These are phyloP conservation scores for Odontocolon sp. DNA, from an alignment of 2,888 invertebrate genomes.

Conservation along the genomic window DNA sequence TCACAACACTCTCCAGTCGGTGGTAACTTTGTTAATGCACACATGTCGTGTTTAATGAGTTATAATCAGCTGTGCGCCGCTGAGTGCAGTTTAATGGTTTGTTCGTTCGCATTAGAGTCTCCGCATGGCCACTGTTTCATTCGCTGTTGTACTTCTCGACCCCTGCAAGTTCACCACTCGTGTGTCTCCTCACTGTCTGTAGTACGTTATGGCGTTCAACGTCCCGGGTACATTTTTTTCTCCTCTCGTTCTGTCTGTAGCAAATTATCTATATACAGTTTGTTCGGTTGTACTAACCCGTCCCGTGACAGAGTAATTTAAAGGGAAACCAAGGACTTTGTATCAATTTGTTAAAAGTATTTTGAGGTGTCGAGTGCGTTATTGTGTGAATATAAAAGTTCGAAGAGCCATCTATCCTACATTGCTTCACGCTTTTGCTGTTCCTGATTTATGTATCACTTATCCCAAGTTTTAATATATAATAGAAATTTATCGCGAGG, in stretches of 20 bases:
- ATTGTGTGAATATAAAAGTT: constrained; percentile 17
- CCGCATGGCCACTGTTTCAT: constrained; percentile 38
- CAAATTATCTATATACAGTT: constrained; percentile 10
- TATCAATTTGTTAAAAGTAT: constrained; percentile 33
- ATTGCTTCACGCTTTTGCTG: constrained; percentile 12
- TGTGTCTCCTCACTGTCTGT: constrained; percentile 1
- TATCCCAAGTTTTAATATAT: constrained; percentile 7
- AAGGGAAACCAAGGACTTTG: constrained; percentile 22
- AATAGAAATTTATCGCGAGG: constrained; percentile 18
- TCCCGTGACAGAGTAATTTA: constrained; percentile 48
- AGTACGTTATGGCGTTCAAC: constrained; percentile 36
- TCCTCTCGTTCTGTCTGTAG: constrained; percentile 19
- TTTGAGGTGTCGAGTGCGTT: constrained; percentile 25
- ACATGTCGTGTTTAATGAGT: constrained; percentile 75
- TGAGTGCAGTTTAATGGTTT: constrained; percentile 76
- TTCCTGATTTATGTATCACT: constrained; percentile 18
- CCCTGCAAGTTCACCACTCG: neutral
- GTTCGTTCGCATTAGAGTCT: constrained; percentile 66
- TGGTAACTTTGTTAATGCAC: constrained; percentile 72
- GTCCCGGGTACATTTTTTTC: constrained; percentile 25
- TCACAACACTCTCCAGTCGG: constrained; percentile 35
- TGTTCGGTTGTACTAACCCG: constrained; percentile 36
- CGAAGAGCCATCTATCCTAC: neutral
- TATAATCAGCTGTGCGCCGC: constrained; percentile 72
- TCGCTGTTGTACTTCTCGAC: neutral